Conservation (phyloP, 1,140 invertebrate genomes). For the Eriocheir sinensis region DNA sequence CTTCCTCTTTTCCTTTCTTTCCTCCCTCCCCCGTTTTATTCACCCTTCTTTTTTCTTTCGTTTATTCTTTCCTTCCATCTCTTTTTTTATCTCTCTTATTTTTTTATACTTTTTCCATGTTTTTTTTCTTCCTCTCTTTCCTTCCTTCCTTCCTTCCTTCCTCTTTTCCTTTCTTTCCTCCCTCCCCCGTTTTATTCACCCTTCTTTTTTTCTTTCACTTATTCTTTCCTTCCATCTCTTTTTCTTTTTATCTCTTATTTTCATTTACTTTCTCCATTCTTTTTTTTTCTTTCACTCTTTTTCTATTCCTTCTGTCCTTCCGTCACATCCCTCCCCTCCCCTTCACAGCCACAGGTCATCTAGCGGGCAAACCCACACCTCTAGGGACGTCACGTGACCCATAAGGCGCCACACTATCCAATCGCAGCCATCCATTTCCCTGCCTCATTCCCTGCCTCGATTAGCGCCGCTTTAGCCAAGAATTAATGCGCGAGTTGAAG, state of each 20-base stretch:
- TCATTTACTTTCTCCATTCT: not conserved
- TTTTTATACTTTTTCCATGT: too few species aligned
- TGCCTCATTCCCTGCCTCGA: too few species aligned
- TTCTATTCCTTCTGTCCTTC: not conserved
- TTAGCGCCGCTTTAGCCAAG: too few species aligned
- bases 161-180: too few species aligned
- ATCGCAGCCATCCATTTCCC: too few species aligned
- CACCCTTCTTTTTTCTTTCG: not conserved
- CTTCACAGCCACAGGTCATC: not conserved
- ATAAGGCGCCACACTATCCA: not conserved
- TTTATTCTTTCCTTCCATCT: not conserved
- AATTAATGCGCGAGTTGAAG: too few species aligned
- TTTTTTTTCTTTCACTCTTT: not conserved
- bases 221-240: not conserved
- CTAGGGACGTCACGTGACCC: not conserved
- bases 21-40: not conserved
- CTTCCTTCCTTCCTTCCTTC: not conserved
- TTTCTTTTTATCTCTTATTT: not conserved
- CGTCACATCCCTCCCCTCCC: not conserved
- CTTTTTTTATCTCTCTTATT: not conserved
- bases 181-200: too few species aligned
- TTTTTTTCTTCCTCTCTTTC: not conserved
- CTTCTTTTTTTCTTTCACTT: too few species aligned
- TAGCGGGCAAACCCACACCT: not conserved
- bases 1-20: not conserved